phyloP scores from a whole-genome alignment of 2,797 vertebrate species.

The Cuculus canorus region DNA sequence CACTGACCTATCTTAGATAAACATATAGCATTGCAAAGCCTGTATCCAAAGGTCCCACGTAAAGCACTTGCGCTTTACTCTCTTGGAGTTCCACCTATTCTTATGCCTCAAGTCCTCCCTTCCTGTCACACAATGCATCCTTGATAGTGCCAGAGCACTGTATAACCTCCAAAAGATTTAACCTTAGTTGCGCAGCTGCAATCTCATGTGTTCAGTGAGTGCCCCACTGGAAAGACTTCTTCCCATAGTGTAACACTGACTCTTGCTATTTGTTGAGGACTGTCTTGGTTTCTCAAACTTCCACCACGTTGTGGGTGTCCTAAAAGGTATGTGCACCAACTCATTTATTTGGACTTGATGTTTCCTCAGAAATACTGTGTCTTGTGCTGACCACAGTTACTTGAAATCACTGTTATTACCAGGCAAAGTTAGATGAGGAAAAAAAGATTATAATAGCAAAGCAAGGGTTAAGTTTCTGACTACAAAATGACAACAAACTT shows the following conservation, averaged over 20 bases:
- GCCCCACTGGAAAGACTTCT: background rate
- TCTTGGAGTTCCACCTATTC: background rate
- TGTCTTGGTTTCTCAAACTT: background rate
- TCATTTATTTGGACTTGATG: background rate
- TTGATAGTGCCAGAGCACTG: background rate
- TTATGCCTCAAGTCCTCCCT: background rate
- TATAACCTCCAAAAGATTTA: background rate
- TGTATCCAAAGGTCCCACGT: background rate
- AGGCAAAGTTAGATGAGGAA: background rate
- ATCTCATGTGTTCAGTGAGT: background rate
- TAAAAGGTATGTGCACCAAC: background rate
- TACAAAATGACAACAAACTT: background rate
- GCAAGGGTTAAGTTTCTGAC: background rate
- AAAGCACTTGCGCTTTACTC: background rate
- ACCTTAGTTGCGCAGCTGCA: background rate
- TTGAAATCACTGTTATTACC: background rate
- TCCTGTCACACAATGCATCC: background rate
- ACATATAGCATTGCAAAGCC: background rate
- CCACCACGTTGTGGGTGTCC: background rate
- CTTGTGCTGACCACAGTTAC: background rate
- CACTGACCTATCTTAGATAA: background rate
- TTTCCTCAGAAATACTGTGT: background rate
- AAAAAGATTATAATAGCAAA: background rate
- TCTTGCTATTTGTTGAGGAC: background rate
- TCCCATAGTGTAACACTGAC: background rate